A percentile compares a stretch with the other conserved stretches of the same genome.
phyloP scores from a whole-genome alignment of 2,113 vertebrate species.

The Tetrax tetrax region DNA sequence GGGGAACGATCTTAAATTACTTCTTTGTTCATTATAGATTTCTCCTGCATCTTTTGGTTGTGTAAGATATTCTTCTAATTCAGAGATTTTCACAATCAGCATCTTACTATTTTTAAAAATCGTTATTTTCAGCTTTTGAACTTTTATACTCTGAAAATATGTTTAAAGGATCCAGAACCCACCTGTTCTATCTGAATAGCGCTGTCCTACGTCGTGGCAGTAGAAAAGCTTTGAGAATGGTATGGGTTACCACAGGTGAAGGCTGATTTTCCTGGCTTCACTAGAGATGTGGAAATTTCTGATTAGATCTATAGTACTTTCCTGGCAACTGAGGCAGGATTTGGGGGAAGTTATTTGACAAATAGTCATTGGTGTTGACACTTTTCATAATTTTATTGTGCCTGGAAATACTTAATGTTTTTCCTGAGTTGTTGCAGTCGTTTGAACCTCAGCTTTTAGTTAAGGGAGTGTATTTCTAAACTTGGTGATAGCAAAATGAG shows the following conservation, averaged over 20 bases:
- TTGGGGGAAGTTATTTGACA: not conserved
- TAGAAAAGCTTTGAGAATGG: not conserved
- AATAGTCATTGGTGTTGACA: not conserved
- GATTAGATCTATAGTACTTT: not conserved
- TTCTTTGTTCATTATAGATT: constrained; percentile 20
- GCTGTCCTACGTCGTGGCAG: not conserved
- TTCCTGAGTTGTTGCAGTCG: not conserved
- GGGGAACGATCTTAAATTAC: constrained; percentile 1
- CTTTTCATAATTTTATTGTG: not conserved
- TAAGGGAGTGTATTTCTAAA: not conserved
- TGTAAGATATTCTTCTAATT: not conserved
- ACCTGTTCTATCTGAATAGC: not conserved
- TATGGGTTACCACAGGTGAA: not conserved
- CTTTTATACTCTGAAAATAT: not conserved
- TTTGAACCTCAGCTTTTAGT: not conserved
- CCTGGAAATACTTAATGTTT: not conserved
- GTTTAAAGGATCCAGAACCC: not conserved
- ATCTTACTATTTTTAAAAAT: not conserved
- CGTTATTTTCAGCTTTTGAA: not conserved
- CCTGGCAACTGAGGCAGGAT: not conserved
- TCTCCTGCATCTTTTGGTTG: not conserved
- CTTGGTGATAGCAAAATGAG: not conserved
- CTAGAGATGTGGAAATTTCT: not conserved
- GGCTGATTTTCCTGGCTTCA: not conserved
- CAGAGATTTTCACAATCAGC: constrained; percentile 1